Conservation (phyloP, 2,888 invertebrate genomes). For the Cosmia trapezina region DNA sequence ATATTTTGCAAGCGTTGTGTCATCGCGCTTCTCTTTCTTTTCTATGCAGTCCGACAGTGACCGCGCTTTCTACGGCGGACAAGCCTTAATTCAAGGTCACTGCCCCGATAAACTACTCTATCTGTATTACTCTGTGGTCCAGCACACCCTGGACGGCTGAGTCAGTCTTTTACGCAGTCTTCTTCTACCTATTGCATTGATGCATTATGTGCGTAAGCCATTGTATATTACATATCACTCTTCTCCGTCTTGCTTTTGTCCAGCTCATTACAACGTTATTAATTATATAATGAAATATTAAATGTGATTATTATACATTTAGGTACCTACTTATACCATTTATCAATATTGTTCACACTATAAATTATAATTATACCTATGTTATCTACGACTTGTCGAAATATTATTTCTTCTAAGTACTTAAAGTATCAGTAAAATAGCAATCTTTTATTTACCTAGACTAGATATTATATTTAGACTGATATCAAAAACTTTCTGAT, state of each 20-base stretch:
- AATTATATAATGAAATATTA: not conserved
- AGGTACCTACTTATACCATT: not conserved
- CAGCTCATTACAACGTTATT: not conserved
- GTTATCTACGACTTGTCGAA: conserved; percentile 1
- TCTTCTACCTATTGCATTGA: not conserved
- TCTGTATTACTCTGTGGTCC: no score
- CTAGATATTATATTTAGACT: conserved; percentile 6
- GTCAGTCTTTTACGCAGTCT: not conserved
- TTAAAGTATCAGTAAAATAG: not conserved
- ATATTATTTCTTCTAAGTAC: not conserved
- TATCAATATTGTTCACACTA: conserved; percentile 11
- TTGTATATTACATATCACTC: not conserved
- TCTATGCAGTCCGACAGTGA: no score
- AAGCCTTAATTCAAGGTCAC: no score
- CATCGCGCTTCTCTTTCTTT: no score
- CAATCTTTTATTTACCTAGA: conserved; percentile 7
- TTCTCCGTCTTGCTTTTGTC: not conserved
- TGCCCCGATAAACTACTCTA: no score
- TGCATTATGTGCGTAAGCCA: not conserved
- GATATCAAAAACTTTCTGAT: conserved; percentile 14
- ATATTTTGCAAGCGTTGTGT: no score
- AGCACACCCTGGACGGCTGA: not conserved
- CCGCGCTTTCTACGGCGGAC: no score
- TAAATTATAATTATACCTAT: not conserved
- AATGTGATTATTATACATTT: conserved; percentile 10